Evolutionary conservation across 2,113 vertebrate species (phyloP).

Genomic region (Halcyon malimbica): DNA sequence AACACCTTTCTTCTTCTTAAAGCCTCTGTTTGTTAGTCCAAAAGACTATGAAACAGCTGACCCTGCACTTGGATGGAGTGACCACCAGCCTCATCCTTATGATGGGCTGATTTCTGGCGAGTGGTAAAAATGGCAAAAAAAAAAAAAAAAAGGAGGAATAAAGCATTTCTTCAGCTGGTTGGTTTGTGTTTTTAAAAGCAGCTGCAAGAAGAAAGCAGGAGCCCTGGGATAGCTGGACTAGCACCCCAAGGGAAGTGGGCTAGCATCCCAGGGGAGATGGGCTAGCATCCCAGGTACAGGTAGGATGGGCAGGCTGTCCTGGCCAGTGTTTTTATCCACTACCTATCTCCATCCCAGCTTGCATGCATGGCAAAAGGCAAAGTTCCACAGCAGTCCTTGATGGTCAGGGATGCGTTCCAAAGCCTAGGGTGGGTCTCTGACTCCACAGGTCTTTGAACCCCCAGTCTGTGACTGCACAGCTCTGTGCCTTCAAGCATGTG

Average conservation of each 20-base stretch:
- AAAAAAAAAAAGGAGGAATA: neutral
- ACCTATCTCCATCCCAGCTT: neutral
- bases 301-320: too few relatives aligned
- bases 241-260: neutral
- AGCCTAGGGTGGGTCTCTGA: too few relatives aligned
- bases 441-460: too few relatives aligned
- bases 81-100: neutral
- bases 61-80: neutral
- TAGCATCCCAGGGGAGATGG: neutral
- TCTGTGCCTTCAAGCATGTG: too few relatives aligned
- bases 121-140: neutral
- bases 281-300: too few relatives aligned
- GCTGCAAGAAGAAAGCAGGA: neutral
- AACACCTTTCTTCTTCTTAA: neutral
- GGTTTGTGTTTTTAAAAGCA: neutral
- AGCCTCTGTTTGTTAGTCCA: neutral
- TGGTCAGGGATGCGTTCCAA: neutral
- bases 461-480: too few relatives aligned
- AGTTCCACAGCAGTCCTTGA: fast-evolving
- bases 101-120: neutral
- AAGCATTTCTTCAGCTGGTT: neutral
- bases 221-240: neutral
- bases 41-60: neutral
- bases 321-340: fast-evolving
- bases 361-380: neutral